These are phyloP conservation scores for Mythimna pallens DNA, from an alignment of 2,888 invertebrate species.

Conservation along the genomic window DNA sequence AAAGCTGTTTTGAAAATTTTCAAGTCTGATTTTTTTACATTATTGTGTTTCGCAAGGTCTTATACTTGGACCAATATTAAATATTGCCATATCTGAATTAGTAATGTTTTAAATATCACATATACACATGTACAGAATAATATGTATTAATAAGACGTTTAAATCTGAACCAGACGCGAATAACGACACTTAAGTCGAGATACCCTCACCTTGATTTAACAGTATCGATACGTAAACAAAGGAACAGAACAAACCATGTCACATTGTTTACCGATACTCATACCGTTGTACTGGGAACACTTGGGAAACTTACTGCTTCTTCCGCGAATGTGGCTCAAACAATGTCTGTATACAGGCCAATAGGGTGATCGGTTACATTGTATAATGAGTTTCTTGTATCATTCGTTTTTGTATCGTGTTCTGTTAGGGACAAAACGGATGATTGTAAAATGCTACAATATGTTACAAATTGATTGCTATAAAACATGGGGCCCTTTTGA, in stretches of 20 bases:
- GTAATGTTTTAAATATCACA: too few species aligned
- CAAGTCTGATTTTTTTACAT: not conserved
- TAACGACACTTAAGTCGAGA: slow-evolving; percentile 1
- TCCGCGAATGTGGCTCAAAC: slow-evolving; percentile 72
- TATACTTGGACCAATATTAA: not conserved
- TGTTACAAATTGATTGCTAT: not conserved
- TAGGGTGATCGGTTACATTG: slow-evolving; percentile 78
- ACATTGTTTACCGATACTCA: slow-evolving; percentile 73
- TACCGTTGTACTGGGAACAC: slow-evolving; percentile 72
- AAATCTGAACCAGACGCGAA: not conserved
- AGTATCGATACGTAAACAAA: slow-evolving; percentile 60
- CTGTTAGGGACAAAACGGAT: slow-evolving; percentile 31
- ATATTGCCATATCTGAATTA: too few species aligned
- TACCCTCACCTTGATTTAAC: slow-evolving; percentile 40
- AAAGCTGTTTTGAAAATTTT: not conserved
- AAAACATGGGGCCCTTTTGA: not conserved
- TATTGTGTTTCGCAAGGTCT: not conserved
- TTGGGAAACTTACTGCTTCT: slow-evolving; percentile 70
- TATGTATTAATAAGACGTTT: not conserved
- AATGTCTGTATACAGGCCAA: slow-evolving; percentile 75
- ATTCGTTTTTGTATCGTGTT: slow-evolving; percentile 50
- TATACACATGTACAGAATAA: too few species aligned
- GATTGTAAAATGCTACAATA: slow-evolving; percentile 6
- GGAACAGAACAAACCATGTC: slow-evolving; percentile 68
- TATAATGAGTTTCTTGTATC: slow-evolving; percentile 66